Conservation (phyloP, 2,113 vertebrate species). For the Chaenogobius annularis region DNA sequence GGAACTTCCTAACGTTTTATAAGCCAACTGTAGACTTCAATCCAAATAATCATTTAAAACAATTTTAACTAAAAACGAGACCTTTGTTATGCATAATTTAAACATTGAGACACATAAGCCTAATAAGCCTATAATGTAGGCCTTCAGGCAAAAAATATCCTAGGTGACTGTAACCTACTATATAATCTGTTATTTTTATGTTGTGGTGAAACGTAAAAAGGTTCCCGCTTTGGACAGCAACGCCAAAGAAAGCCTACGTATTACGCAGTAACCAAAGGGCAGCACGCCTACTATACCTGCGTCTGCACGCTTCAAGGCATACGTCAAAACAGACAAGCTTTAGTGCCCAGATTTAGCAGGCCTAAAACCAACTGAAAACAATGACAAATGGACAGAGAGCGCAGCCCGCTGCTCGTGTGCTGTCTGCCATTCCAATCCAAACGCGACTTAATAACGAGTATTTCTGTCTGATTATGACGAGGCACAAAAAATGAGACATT, state of each 20-base stretch:
- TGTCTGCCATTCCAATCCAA: conserved; percentile 29
- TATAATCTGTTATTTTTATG: background rate
- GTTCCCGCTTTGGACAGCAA: conserved; percentile 21
- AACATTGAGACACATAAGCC: too few species aligned
- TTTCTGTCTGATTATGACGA: conserved; percentile 65
- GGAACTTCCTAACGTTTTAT: too few species aligned
- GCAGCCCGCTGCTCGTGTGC: conserved; percentile 33
- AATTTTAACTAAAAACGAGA: too few species aligned
- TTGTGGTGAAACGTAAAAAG: background rate
- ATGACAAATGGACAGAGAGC: conserved; percentile 34
- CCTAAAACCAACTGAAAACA: conserved; percentile 39
- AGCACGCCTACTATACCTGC: conserved; percentile 49
- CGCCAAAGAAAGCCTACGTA: conserved; percentile 11
- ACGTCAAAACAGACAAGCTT: conserved; percentile 57
- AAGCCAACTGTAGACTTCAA: too few species aligned
- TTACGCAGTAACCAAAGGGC: conserved; percentile 42
- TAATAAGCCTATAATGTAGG: too few species aligned
- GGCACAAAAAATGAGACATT: conserved; percentile 62
- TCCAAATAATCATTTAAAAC: too few species aligned
- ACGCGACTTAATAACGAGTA: conserved; percentile 50
- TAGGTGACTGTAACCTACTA: background rate
- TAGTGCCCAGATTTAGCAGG: conserved; percentile 33
- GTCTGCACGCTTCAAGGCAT: conserved; percentile 38
- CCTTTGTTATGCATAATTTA: too few species aligned
- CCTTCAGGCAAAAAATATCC: too few species aligned